Evolutionary conservation across 2,888 invertebrate genomes (phyloP), one percentile per base, ranked within the genome.

Genomic region (Brenthis hecate): DNA sequence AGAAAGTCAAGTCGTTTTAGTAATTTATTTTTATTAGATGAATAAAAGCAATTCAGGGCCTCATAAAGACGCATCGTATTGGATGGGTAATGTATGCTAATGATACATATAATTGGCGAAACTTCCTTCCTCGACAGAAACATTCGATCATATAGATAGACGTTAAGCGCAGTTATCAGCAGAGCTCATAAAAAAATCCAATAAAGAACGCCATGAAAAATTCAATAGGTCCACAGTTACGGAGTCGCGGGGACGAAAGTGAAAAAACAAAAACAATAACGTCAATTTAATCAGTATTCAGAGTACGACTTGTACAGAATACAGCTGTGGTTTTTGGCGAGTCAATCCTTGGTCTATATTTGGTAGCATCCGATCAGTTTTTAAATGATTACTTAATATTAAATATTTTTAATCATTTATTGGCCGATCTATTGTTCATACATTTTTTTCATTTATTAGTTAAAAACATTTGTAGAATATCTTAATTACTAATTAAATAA

Each of bases 241-340:
- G 55, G 80, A 80, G 72, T 75, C 74, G 69, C 75, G 72, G 80
- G 80, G 85, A 85, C 77, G 86, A 88, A 87, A 89, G 87, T 88
- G 83, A 89, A 89, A 88, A 87, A 86, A 82, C 80, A 82, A 85
- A 86, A 88, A 90, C 88, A 89, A 91, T 89, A 88, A 88, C 83
- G 84, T 76, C 78, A 80, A 83, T 86, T 85, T 85, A 86, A 91
- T 91, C 90, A 88, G 90, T 89, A 91, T 92, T 89, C 92, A 83
- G 84, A 78, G 79, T 81, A 82, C 84, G 83, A 74, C 77, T 79
- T 80, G 80, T 81, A 50, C 81, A 84, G 88, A 87, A 85, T 86
- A 83, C 89, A 88, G 88, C 87, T 87, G 89, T 84, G 85, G 82
- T 84, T 87, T 91, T 92, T 92, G 91, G 90, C 91, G 89, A 85